phyloP scores from a whole-genome alignment of 2,797 vertebrate species.

The Sebastes jordani region DNA sequence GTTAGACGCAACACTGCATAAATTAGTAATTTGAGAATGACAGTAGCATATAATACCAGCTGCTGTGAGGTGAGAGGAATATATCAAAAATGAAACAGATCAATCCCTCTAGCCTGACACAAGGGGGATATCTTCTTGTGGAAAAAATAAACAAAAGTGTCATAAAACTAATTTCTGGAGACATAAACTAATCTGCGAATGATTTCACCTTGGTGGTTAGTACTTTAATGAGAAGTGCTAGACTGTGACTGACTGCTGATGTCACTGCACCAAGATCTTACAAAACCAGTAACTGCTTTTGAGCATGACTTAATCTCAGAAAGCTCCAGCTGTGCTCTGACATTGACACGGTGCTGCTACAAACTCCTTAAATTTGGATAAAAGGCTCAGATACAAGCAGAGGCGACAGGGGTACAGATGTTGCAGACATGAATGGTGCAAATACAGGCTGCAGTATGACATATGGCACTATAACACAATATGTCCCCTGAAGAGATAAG shows the following conservation, averaged over 20 bases:
- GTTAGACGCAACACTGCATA: conserved; percentile 27
- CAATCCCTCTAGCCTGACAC: conserved; percentile 13
- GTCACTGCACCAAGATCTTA: conserved; percentile 21
- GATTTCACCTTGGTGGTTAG: conserved; percentile 30
- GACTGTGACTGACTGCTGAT: conserved; percentile 35
- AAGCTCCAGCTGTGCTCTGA: conserved; percentile 40
- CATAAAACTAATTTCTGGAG: conserved; percentile 10
- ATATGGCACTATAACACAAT: neutral
- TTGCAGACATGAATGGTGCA: neutral
- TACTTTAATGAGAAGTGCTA: conserved; percentile 24
- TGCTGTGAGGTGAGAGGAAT: conserved; percentile 18
- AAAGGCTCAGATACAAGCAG: conserved; percentile 5
- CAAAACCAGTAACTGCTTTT: conserved; percentile 10
- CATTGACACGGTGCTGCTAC: conserved; percentile 24
- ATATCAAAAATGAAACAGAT: conserved; percentile 31
- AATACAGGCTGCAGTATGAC: neutral
- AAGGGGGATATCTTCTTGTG: neutral
- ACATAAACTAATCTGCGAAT: conserved; percentile 21
- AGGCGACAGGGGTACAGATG: neutral
- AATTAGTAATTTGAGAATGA: conserved; percentile 35
- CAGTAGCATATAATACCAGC: conserved; percentile 11
- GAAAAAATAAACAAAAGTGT: neutral
- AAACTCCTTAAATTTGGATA: conserved; percentile 21
- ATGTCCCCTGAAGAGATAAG: neutral
- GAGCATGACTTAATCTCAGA: conserved; percentile 36